Evolutionary conservation across 2,888 invertebrate species (phyloP), one percentile per base, ranked within the genome.

Genomic region (Malthinus seriepunctatus): DNA sequence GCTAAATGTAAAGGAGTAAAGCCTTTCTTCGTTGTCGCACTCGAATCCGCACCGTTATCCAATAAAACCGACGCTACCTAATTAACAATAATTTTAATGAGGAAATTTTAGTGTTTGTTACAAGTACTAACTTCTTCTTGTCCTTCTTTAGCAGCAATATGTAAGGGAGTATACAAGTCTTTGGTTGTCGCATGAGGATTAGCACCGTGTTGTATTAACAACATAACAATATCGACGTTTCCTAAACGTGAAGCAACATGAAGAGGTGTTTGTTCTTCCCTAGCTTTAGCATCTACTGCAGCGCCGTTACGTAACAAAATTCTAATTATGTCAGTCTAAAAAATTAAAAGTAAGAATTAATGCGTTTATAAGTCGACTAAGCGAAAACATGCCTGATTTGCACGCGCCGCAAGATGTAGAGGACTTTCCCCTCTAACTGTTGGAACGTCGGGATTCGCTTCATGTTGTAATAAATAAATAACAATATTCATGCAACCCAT

Each of bases 401-500:
- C 97, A 49, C 98, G 81, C 33, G 97, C 96, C 0, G 98, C 98
- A 61, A 98, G 83, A 78, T 98, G 98, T 42, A 98, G 83, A 1
- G 98, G 95, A 0, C 97, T 97, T 81, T 99, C 98, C 0, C 97
- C 97, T 12, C 98, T 84, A 14, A 98, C 93, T 1, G 98, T 99
- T 60, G 94, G 91, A 53, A 93, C 90, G 81, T 98, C 97, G 1
- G 95, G 93, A 73, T 89, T 90, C 12, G 97, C 97, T 63, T 95
- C 95, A 71, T 96, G 90, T 80, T 95, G 93, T 62, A 98, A 85
- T 75, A 99, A 83, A 80, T 93, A 96, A 72, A 98, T 91, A 64
- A 97, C 97, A 74, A 99, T 97, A 82, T 97, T 97, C 94, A 97
- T 95, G 79, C 97, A 97, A 59, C 98, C 98, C 97, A 99, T 98